phyloP scores from a whole-genome alignment of 2,113 vertebrate genomes.

The Tachysurus vachellii region DNA sequence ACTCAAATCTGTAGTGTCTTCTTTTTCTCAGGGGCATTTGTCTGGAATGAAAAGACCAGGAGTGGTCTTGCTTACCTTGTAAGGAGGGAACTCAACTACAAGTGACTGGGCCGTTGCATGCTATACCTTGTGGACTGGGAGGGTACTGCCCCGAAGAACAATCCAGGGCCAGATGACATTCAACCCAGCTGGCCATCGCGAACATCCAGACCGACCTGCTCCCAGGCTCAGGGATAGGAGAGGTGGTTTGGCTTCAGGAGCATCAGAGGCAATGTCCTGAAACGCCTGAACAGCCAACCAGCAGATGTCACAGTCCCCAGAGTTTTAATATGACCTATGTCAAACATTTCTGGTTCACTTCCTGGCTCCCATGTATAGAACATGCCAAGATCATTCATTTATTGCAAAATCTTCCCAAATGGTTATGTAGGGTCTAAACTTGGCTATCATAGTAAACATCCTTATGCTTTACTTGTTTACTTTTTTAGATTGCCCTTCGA shows the following conservation, averaged over 20 bases:
- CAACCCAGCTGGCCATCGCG: not conserved
- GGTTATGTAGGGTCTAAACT: not conserved
- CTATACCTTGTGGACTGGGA: conserved; percentile 10
- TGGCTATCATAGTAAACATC: not conserved
- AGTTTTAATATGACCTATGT: not conserved
- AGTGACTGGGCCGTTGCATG: not conserved
- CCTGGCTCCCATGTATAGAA: not conserved
- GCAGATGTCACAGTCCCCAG: not conserved
- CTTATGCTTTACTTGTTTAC: not conserved
- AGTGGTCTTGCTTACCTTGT: not conserved
- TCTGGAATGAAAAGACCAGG: not conserved
- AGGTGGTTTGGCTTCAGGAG: not conserved
- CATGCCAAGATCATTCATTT: not conserved
- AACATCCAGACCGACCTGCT: not conserved
- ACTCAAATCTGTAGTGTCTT: not conserved
- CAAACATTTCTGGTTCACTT: not conserved
- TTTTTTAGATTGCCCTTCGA: not conserved
- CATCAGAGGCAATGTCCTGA: not conserved
- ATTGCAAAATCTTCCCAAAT: not conserved
- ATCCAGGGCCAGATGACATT: not conserved
- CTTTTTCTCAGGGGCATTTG: not conserved
- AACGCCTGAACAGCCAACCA: not conserved
- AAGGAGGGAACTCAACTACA: not conserved
- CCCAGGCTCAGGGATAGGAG: not conserved
- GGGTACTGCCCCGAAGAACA: not conserved